Percentiles rank a stretch among this genome's conserved stretches.
phyloP scores from a whole-genome alignment of 2,888 invertebrate genomes.

The Conops quadrifasciatus region DNA sequence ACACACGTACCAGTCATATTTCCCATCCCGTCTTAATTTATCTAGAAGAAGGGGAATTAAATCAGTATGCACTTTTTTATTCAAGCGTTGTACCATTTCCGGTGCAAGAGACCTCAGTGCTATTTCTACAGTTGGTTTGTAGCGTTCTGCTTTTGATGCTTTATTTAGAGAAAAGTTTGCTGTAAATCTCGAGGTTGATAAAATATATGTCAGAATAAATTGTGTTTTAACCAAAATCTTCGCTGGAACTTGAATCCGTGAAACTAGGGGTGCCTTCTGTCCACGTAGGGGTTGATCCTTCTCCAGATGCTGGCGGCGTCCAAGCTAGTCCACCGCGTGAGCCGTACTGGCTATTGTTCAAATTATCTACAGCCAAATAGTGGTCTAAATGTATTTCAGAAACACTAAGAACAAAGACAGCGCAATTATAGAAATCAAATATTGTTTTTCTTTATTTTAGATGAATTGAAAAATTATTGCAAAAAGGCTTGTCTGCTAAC shows the following conservation, averaged over 20 bases:
- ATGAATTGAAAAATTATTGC: too few relatives aligned
- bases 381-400: conserved; percentile 78
- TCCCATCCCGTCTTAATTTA: conserved; percentile 22
- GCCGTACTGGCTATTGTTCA: conserved; percentile 67
- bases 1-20: neutral
- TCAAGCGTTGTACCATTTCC: conserved; percentile 74
- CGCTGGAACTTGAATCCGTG: conserved; percentile 95
- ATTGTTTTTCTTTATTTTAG: neutral
- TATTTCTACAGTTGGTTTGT: conserved; percentile 73
- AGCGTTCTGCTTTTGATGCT: conserved; percentile 64
- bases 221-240: conserved; percentile 73
- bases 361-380: conserved; percentile 65
- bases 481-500: too few relatives aligned
- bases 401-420: conserved; percentile 67
- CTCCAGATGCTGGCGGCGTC: conserved; percentile 86
- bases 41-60: conserved; percentile 10
- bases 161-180: conserved; percentile 67
- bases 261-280: conserved; percentile 98
- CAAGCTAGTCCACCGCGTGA: conserved; percentile 69
- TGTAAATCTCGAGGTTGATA: conserved; percentile 45
- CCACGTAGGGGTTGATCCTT: conserved; percentile 96
- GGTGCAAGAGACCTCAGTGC: conserved; percentile 83
- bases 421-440: conserved; percentile 5
- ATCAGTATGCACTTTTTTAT: neutral
- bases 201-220: neutral